Percentiles rank a stretch among this genome's conserved stretches.
Evolutionary conservation across 2,888 invertebrate species (phyloP).

Genomic region (Argynnis bischoffii): DNA sequence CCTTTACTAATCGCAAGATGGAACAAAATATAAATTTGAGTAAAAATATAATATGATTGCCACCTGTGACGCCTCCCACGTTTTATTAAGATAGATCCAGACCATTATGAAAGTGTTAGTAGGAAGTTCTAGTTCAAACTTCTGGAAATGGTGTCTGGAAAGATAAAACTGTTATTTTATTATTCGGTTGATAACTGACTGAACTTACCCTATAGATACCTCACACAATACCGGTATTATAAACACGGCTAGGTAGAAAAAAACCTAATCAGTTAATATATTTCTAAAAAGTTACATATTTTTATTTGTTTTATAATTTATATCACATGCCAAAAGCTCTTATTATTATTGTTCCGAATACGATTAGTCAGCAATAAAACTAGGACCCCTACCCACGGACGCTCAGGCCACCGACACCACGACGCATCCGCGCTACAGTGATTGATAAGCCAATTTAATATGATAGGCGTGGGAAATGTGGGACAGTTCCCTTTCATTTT

Average conservation of each 20-base stretch:
- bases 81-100: too few species aligned
- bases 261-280: too few species aligned
- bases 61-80: too few species aligned
- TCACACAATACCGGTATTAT: too few species aligned
- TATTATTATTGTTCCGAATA: not conserved
- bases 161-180: too few species aligned
- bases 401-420: conserved; percentile 56
- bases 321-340: not conserved
- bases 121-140: too few species aligned
- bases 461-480: conserved; percentile 72
- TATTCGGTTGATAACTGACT: too few species aligned
- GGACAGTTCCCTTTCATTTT: conserved; percentile 20
- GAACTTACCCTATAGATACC: too few species aligned
- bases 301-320: not conserved
- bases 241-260: too few species aligned
- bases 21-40: conserved; percentile 13
- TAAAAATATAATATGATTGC: too few species aligned
- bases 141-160: too few species aligned
- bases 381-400: conserved; percentile 51
- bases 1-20: conserved; percentile 34
- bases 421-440: conserved; percentile 71
- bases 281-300: not conserved
- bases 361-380: conserved; percentile 38
- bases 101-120: too few species aligned
- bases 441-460: conserved; percentile 77